These are phyloP conservation scores for Eupristina koningsbergeri DNA, from an alignment of 1,140 invertebrate genomes.

Conservation along the genomic window DNA sequence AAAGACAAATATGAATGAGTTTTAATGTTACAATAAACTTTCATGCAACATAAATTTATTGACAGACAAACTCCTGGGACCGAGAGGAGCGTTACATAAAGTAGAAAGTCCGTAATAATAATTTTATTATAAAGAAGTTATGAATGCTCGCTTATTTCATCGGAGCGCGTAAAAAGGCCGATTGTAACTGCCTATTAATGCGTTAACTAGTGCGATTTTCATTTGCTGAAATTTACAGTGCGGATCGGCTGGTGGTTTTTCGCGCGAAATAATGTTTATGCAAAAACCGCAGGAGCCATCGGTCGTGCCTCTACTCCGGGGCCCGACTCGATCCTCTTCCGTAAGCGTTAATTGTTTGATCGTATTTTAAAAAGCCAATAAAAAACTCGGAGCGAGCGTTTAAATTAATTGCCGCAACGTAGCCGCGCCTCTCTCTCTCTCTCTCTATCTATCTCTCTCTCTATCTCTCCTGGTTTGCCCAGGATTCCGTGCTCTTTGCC, in stretches of 20 bases:
- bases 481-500: neutral
- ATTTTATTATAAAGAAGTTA: conserved; percentile 40
- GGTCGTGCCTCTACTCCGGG: neutral
- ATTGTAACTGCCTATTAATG: conserved; percentile 44
- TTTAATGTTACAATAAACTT: neutral
- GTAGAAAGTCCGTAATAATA: conserved; percentile 41
- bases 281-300: conserved; percentile 12
- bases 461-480: neutral
- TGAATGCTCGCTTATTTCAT: neutral
- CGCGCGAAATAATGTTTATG: conserved; percentile 2
- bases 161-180: neutral
- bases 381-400: conserved; percentile 29
- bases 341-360: conserved; percentile 49
- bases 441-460: too few relatives aligned
- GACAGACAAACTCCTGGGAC: neutral
- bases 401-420: conserved; percentile 47
- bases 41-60: neutral
- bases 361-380: conserved; percentile 48
- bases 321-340: conserved; percentile 8
- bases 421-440: neutral
- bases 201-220: conserved; percentile 41
- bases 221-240: conserved; percentile 19
- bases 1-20: neutral
- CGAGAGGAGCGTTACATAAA: conserved; percentile 36
- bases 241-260: neutral